These are phyloP conservation scores for Ostrea edulis DNA, from an alignment of 1,140 invertebrate species.

Conservation along the genomic window DNA sequence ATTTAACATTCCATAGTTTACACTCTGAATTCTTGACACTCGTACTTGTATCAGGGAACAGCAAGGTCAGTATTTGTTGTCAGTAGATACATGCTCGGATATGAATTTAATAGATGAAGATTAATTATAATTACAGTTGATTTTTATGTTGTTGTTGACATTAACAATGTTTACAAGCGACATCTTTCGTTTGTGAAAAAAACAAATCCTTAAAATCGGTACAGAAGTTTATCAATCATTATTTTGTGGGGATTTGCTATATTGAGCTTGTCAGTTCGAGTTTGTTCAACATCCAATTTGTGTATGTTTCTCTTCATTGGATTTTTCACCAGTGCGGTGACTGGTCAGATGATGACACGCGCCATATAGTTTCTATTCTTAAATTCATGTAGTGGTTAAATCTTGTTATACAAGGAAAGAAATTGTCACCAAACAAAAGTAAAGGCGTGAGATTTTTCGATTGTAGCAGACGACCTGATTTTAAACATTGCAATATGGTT, in stretches of 20 bases:
- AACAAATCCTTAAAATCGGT: background rate
- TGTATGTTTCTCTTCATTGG: background rate
- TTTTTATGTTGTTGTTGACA: constrained; percentile 15
- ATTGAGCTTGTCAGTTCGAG: background rate
- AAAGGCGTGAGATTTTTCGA: background rate
- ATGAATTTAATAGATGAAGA: constrained; percentile 36
- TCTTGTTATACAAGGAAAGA: background rate
- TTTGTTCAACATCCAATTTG: constrained; percentile 17
- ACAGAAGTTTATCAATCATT: background rate
- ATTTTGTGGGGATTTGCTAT: constrained; percentile 13
- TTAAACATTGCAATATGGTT: background rate
- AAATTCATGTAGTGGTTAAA: background rate
- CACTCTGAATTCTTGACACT: background rate
- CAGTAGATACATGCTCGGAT: constrained; percentile 57
- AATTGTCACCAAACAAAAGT: background rate
- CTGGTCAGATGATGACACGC: background rate
- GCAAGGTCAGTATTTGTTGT: constrained; percentile 51
- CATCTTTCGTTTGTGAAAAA: background rate
- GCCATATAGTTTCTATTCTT: background rate
- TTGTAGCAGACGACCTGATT: constrained; percentile 19
- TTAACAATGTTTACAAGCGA: constrained; percentile 42
- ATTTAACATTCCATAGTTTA: background rate
- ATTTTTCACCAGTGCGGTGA: constrained; percentile 15
- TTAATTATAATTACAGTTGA: constrained; percentile 17
- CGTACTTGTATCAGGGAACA: background rate